Evolutionary conservation across 2,888 invertebrate genomes (phyloP), one percentile per base, ranked within the genome.

Genomic region (Harmothoe impar): DNA sequence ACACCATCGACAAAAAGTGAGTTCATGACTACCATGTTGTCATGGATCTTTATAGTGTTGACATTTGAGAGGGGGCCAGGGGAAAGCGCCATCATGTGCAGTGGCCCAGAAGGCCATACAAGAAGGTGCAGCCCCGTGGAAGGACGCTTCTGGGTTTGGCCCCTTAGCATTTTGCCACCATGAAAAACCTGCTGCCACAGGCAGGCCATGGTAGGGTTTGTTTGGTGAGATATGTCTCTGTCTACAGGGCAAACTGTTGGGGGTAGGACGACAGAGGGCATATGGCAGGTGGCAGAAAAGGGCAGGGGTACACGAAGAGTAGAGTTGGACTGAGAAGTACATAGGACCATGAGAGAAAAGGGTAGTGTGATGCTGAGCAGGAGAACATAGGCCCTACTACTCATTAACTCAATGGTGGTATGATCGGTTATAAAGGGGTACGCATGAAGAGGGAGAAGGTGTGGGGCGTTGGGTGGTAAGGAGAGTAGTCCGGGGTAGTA

Each of bases 1-100:
- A 72, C 72, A 72, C 72, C 72, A 29, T 72, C 72, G 15, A 29
- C 72, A 72, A 72, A 72, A 72, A 72, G 72, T 29, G 72, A 72
- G 31, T 72, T 72, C 72, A 72, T 72, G 72, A 72, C 25, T n/a
- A 72, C 5, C 72, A 72, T 72, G 29, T 72, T 72, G 72, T 72
- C 72, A 72, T 72, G 72, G 29, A 29, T 72, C 72, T 72, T 72
- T 72, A 72, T 25, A 29, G 25, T 72, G 72, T 72, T 72, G 72
- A 72, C 72, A 72, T 29, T 25, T 72, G 15, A 72, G 72, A 72
- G 72, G 72, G 29, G 72, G 31, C 72, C 25, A 25, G 72, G 72
- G 72, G 25, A 72, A 72, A 29, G 29, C 15, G 29, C 15, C 72
- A 72, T 5, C 72, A 29, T 25, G 25, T 29, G 72, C 72, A 72